Conservation (phyloP, 2,797 vertebrate species). For the Thripadectes ignobilis region DNA sequence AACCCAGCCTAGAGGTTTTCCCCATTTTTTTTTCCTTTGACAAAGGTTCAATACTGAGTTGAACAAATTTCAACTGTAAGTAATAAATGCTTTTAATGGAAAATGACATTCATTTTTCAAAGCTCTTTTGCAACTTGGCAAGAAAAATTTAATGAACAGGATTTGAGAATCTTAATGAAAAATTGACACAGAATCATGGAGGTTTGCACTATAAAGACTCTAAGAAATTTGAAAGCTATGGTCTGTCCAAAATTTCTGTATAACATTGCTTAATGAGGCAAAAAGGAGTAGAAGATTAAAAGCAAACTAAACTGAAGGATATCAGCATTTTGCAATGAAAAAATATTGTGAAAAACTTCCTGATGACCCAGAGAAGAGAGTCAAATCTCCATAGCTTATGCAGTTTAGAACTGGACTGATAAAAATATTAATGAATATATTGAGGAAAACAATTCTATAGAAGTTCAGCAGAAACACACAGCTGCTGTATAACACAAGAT, state of each 20-base stretch:
- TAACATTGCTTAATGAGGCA: background rate
- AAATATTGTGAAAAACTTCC: background rate
- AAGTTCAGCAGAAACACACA: background rate
- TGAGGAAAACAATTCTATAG: background rate
- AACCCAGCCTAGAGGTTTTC: background rate
- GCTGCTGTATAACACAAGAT: background rate
- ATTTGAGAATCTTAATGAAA: background rate
- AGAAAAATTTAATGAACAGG: background rate
- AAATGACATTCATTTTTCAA: slow-evolving; percentile 1
- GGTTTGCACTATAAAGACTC: background rate
- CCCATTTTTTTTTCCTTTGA: background rate
- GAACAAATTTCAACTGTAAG: background rate
- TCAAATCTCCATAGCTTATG: background rate
- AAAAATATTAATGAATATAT: background rate
- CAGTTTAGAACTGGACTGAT: background rate
- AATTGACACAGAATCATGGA: background rate
- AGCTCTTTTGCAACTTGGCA: background rate
- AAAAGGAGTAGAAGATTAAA: background rate
- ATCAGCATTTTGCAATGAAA: background rate
- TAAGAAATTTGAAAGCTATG: background rate
- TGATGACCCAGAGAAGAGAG: background rate
- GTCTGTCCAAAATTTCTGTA: background rate
- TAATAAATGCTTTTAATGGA: slow-evolving; percentile 7
- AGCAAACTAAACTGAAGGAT: background rate
- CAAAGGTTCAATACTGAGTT: background rate